These are phyloP conservation scores for Hyperoodon ampullatus DNA, from an alignment of 2,113 vertebrate genomes.

Conservation along the genomic window DNA sequence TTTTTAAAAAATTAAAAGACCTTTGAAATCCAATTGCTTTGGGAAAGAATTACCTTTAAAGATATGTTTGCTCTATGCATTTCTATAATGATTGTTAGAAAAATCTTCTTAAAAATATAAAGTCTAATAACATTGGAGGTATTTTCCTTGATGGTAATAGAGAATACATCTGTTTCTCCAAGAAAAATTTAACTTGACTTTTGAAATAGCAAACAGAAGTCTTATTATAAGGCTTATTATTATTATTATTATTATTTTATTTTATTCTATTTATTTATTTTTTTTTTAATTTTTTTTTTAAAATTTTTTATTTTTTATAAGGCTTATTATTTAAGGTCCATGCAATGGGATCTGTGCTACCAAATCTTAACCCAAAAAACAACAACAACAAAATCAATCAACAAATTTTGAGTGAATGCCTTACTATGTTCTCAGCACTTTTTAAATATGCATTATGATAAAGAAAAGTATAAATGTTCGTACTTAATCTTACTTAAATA, in stretches of 20 bases:
- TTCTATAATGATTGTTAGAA: conserved; percentile 20
- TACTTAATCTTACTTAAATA: conserved; percentile 17
- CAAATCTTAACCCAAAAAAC: not conserved
- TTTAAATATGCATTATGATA: not conserved
- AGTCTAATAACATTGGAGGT: not conserved
- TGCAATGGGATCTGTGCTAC: not conserved
- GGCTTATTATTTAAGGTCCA: not conserved
- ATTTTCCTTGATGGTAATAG: not conserved
- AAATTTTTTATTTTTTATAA: too few species aligned
- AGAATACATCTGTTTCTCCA: not conserved
- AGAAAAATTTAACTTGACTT: conserved; percentile 43
- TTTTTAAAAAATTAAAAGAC: not conserved
- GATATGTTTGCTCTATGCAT: not conserved
- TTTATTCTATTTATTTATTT: too few species aligned
- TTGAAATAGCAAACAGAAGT: conserved; percentile 40
- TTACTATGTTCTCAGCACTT: not conserved
- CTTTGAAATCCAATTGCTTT: conserved; percentile 41
- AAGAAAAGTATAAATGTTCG: not conserved
- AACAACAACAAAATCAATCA: not conserved
- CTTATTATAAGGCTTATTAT: not conserved
- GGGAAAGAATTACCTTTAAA: conserved; percentile 28
- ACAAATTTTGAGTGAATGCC: not conserved
- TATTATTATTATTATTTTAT: too few species aligned
- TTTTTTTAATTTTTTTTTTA: too few species aligned
- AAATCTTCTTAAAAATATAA: conserved; percentile 11